Percentiles rank a stretch among this genome's conserved stretches.
phyloP scores from a whole-genome alignment of 2,888 invertebrate species.

The Bruchidius siliquastri region DNA sequence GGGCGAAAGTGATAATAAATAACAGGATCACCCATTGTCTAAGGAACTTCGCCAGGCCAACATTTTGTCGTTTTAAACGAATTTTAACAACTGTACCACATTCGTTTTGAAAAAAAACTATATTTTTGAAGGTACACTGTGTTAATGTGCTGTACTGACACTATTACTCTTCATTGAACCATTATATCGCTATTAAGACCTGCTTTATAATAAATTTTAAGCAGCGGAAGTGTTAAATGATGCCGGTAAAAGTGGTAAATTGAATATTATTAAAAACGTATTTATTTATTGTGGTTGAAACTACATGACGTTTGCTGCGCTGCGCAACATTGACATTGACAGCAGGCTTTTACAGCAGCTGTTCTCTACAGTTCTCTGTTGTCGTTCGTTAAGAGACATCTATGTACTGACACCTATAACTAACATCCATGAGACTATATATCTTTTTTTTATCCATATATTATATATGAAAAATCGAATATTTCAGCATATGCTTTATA shows the following conservation, averaged over 20 bases:
- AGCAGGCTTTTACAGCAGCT: no score
- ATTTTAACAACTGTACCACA: constrained; percentile 22
- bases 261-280: background rate
- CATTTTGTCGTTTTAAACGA: constrained; percentile 36
- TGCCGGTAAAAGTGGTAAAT: background rate
- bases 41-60: constrained; percentile 31
- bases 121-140: background rate
- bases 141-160: background rate
- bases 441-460: no score
- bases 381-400: no score
- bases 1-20: constrained; percentile 25
- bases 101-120: background rate
- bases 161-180: background rate
- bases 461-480: no score
- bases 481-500: no score
- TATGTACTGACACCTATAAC: no score
- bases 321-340: no score
- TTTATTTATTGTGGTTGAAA: background rate
- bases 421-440: no score
- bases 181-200: background rate
- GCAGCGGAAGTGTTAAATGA: background rate
- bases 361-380: no score
- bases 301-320: background rate
- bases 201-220: background rate
- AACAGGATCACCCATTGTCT: constrained; percentile 38